A percentile compares a stretch with the other conserved stretches of the same genome.
These are phyloP conservation scores for Spongia lamella DNA, from an alignment of 37 sponge, comb jelly and placozoan species.

Conservation along the genomic window DNA sequence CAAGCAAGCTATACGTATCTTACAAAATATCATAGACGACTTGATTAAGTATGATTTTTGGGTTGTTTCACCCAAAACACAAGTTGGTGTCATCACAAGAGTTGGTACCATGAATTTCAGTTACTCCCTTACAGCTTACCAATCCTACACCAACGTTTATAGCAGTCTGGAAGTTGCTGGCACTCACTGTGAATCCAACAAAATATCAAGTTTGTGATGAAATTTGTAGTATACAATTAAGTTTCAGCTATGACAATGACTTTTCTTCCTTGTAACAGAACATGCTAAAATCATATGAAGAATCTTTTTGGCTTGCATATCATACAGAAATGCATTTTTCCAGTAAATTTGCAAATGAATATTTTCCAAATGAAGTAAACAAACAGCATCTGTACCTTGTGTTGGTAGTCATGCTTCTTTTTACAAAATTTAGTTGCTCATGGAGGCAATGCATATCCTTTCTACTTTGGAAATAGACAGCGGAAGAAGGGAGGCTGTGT, in stretches of 20 bases:
- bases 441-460: conserved; percentile 38
- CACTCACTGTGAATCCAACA: conserved; percentile 35
- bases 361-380: conserved; percentile 47
- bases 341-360: neutral
- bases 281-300: conserved; percentile 15
- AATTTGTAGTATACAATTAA: neutral
- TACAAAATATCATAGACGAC: conserved; percentile 8
- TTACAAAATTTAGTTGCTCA: conserved; percentile 10
- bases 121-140: conserved; percentile 16
- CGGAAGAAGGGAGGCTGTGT: conserved; percentile 19
- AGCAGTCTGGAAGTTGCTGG: conserved; percentile 37
- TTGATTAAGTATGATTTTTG: conserved; percentile 46
- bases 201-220: conserved; percentile 36
- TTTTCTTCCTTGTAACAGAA: conserved; percentile 2
- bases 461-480: conserved; percentile 30
- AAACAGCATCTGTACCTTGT: too few species aligned
- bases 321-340: neutral
- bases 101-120: neutral
- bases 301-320: conserved; percentile 8
- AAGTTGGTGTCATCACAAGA: conserved; percentile 14
- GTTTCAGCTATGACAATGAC: too few species aligned
- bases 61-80: conserved; percentile 47
- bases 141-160: conserved; percentile 39
- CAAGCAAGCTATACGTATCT: too few species aligned
- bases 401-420: too few species aligned